Percentiles rank a stretch among this genome's conserved stretches.
Conservation (phyloP, 2,888 invertebrate species). For the Nebria salina region DNA sequence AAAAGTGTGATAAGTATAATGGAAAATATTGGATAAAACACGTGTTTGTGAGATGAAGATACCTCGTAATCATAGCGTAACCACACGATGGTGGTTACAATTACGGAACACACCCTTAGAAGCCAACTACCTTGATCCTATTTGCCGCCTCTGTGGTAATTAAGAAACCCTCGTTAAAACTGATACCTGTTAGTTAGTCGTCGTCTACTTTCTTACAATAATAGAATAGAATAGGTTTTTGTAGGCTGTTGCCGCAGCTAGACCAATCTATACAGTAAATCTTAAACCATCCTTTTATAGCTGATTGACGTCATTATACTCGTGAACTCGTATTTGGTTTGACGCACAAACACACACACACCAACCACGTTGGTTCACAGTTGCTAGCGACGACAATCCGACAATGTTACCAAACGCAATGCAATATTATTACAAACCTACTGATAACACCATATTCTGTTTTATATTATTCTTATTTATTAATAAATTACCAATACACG, state of each 20-base stretch:
- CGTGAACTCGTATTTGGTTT: slow-evolving; percentile 27
- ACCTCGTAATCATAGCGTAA: too few species aligned
- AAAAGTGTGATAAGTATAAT: too few species aligned
- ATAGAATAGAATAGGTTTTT: slow-evolving; percentile 13
- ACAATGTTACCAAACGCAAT: slow-evolving; percentile 34
- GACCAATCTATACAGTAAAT: slow-evolving; percentile 41
- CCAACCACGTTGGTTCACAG: slow-evolving; percentile 43
- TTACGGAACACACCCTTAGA: too few species aligned
- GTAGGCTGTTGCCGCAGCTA: background rate
- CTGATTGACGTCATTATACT: slow-evolving; percentile 52
- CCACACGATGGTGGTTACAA: too few species aligned
- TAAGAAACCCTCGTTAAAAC: background rate
- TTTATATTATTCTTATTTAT: background rate
- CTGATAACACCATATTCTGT: slow-evolving; percentile 1
- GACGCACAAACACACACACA: slow-evolving; percentile 50
- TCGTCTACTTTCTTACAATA: background rate
- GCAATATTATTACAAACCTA: background rate
- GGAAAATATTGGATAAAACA: too few species aligned
- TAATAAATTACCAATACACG: background rate
- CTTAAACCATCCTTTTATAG: slow-evolving; percentile 52
- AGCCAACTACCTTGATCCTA: background rate
- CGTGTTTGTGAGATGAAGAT: too few species aligned
- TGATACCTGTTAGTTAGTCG: background rate
- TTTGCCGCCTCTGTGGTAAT: background rate
- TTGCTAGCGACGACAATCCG: slow-evolving; percentile 45